Conservation (phyloP, 2,888 invertebrate genomes). For the Galeruca laticollis region DNA sequence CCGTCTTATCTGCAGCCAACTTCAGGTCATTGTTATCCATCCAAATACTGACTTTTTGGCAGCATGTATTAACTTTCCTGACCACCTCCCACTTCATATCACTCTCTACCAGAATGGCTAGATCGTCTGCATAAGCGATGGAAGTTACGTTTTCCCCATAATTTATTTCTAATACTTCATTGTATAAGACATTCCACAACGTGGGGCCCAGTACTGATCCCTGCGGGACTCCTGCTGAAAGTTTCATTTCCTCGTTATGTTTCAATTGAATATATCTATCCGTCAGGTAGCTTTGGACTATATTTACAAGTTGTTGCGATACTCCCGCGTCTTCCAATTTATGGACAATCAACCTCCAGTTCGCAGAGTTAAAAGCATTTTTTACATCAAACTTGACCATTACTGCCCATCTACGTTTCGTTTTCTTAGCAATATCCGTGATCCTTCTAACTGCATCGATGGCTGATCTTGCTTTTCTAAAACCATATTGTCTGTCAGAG, state of each 20-base stretch:
- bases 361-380: constrained; percentile 41
- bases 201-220: constrained; percentile 39
- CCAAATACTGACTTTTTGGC: constrained; percentile 17
- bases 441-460: no score
- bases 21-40: constrained; percentile 20
- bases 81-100: not conserved
- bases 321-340: constrained; percentile 22
- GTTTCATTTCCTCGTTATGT: not conserved
- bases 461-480: no score
- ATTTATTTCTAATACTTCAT: constrained; percentile 24
- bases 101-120: constrained; percentile 24
- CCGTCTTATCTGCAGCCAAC: constrained; percentile 22
- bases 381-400: not conserved
- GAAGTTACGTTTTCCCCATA: constrained; percentile 3
- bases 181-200: constrained; percentile 41
- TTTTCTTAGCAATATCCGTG: no score
- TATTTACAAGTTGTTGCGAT: not conserved
- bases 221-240: constrained; percentile 33
- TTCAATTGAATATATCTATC: constrained; percentile 16
- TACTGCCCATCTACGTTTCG: not conserved
- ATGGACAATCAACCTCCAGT: constrained; percentile 13
- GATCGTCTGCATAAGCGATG: constrained; percentile 41
- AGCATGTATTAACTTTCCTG: not conserved
- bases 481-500: no score
- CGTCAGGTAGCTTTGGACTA: constrained; percentile 27